phyloP scores from a whole-genome alignment of 2,888 invertebrate species.

The Lasioglossum oenotherae region DNA sequence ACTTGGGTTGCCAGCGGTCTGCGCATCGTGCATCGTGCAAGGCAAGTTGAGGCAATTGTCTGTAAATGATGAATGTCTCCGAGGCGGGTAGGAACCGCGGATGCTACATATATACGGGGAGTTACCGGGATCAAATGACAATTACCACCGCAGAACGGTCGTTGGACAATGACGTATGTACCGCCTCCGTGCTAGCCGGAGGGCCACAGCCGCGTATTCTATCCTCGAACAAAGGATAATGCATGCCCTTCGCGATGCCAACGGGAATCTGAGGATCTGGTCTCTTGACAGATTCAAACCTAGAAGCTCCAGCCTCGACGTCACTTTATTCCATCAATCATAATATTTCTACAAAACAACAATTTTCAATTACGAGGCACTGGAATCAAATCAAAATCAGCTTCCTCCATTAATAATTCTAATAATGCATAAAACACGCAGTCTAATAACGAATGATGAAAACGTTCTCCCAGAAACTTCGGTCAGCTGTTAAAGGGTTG shows the following conservation, averaged over 20 bases:
- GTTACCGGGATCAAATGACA: constrained; percentile 81
- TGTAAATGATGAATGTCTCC: constrained; percentile 81
- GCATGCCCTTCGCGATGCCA: constrained; percentile 60
- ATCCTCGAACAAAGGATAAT: constrained; percentile 74
- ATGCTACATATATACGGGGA: constrained; percentile 69
- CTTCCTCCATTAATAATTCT: too few relatives aligned
- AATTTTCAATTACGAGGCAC: too few relatives aligned
- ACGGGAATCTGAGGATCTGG: constrained; percentile 44
- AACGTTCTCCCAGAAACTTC: not conserved
- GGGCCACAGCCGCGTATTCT: constrained; percentile 71
- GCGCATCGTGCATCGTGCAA: constrained; percentile 70
- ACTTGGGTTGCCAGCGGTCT: constrained; percentile 65
- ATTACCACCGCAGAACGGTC: constrained; percentile 78
- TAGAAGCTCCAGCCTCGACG: not conserved
- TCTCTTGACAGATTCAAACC: constrained; percentile 4
- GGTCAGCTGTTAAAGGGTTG: not conserved
- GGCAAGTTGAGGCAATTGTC: constrained; percentile 80
- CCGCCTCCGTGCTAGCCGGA: constrained; percentile 67
- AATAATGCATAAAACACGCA: too few relatives aligned
- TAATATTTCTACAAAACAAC: too few relatives aligned
- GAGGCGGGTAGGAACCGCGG: constrained; percentile 65
- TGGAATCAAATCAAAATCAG: too few relatives aligned
- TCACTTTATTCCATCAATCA: not conserved
- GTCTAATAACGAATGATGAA: not conserved
- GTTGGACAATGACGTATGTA: constrained; percentile 80